phyloP scores from a whole-genome alignment of 2,888 invertebrate genomes.

The Patella ulyssiponensis region DNA sequence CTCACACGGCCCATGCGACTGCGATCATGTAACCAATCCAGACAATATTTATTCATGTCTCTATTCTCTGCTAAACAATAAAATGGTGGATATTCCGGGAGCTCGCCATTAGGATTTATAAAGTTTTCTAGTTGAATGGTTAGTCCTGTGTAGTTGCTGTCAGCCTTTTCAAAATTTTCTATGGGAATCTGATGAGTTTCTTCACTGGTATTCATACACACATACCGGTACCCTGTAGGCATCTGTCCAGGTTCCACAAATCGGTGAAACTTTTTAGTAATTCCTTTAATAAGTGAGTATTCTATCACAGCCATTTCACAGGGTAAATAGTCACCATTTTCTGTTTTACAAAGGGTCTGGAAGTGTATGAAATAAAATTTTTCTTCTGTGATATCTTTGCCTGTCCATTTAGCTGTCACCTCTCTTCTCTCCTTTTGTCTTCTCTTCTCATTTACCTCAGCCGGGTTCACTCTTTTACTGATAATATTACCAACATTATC shows the following conservation, averaged over 20 bases:
- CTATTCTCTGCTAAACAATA: conserved; percentile 54
- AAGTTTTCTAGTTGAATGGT: conserved; percentile 62
- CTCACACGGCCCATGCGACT: conserved; percentile 46
- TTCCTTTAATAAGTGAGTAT: conserved; percentile 60
- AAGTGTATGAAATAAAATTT: conserved; percentile 60
- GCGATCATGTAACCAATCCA: conserved; percentile 50
- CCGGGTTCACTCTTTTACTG: conserved; percentile 46
- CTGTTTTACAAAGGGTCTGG: conserved; percentile 59
- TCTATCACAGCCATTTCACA: conserved; percentile 63
- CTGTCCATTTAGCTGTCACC: conserved; percentile 48
- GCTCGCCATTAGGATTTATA: conserved; percentile 56
- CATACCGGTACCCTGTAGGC: conserved; percentile 52
- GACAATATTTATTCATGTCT: conserved; percentile 45
- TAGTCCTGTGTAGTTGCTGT: conserved; percentile 52
- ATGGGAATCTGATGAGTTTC: conserved; percentile 61
- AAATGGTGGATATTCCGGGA: conserved; percentile 56
- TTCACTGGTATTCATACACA: conserved; percentile 54
- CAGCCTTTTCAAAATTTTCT: conserved; percentile 54
- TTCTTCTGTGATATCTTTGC: conserved; percentile 49
- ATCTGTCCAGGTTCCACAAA: conserved; percentile 63
- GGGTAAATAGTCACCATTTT: conserved; percentile 55
- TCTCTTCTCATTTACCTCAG: conserved; percentile 42
- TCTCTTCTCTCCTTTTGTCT: conserved; percentile 40
- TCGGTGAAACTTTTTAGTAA: conserved; percentile 55
- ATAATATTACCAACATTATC: conserved; percentile 54